These are phyloP conservation scores for Lathamus discolor DNA, from an alignment of 2,113 vertebrate genomes.

Conservation along the genomic window DNA sequence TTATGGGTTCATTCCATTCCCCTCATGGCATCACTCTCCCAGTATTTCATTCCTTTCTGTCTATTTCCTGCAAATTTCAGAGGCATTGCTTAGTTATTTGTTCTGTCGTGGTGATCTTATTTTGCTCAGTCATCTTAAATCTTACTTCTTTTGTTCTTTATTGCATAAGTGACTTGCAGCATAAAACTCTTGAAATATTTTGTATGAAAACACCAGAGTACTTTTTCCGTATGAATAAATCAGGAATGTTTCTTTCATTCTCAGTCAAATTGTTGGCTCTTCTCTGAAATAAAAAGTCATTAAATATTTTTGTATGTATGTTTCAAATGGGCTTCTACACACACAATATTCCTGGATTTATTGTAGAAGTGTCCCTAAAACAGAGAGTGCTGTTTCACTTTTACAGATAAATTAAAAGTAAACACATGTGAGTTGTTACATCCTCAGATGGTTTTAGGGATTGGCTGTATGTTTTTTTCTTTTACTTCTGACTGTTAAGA, in stretches of 20 bases:
- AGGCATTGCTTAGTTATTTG: neutral
- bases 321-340: neutral
- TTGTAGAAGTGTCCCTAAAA: neutral
- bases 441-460: neutral
- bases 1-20: neutral
- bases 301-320: neutral
- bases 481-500: neutral
- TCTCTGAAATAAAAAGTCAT: neutral
- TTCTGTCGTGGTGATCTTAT: neutral
- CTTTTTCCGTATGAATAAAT: neutral
- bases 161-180: neutral
- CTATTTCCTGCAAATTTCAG: neutral
- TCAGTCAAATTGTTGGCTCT: neutral
- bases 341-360: neutral
- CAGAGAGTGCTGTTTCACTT: neutral
- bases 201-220: neutral
- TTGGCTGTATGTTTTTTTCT: neutral
- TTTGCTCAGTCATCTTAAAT: constrained; percentile 3
- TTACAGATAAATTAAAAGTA: neutral
- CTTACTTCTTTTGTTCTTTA: neutral
- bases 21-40: neutral
- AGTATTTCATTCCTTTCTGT: neutral
- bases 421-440: neutral
- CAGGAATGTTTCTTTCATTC: neutral
- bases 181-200: neutral